These are phyloP conservation scores for Cladopsammia gracilis DNA, from an alignment of 64 coral and sea anemone genomes.

Conservation along the genomic window DNA sequence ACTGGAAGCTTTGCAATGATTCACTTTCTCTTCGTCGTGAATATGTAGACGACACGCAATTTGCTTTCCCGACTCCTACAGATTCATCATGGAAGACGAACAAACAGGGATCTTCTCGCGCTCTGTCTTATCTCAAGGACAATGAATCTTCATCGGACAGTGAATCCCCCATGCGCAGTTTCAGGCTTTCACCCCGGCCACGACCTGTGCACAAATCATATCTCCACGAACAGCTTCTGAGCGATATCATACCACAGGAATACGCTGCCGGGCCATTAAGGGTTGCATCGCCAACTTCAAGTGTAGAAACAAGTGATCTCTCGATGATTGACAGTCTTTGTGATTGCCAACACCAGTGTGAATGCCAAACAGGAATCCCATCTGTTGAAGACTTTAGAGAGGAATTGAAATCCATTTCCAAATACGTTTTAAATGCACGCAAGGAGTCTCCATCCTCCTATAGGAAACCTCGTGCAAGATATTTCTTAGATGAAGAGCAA, in stretches of 20 bases:
- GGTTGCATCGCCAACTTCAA: conserved; percentile 76
- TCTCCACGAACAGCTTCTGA: neutral
- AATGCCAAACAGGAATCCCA: conserved; percentile 88
- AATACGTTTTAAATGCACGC: conserved; percentile 67
- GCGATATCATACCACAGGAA: conserved; percentile 1
- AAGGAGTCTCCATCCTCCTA: conserved; percentile 12
- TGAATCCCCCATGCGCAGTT: neutral
- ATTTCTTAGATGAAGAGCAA: conserved; percentile 87
- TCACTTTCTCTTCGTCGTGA: neutral
- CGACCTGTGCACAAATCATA: neutral
- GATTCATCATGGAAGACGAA: neutral
- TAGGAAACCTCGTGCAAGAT: conserved; percentile 32
- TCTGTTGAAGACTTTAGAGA: conserved; percentile 75
- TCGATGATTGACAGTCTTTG: conserved; percentile 55
- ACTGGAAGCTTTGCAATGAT: neutral
- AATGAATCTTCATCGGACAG: neutral
- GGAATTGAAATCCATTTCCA: conserved; percentile 82
- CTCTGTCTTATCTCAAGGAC: neutral
- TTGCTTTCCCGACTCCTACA: neutral
- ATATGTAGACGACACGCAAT: neutral
- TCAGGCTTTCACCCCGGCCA: conserved; percentile 18
- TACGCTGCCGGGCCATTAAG: neutral
- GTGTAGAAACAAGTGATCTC: conserved; percentile 80
- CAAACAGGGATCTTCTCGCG: neutral
- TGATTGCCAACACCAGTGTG: conserved; percentile 57